Base-by-base conservation (phyloP, 2,113 vertebrate genomes). In the Etheostoma cragini region DNA sequence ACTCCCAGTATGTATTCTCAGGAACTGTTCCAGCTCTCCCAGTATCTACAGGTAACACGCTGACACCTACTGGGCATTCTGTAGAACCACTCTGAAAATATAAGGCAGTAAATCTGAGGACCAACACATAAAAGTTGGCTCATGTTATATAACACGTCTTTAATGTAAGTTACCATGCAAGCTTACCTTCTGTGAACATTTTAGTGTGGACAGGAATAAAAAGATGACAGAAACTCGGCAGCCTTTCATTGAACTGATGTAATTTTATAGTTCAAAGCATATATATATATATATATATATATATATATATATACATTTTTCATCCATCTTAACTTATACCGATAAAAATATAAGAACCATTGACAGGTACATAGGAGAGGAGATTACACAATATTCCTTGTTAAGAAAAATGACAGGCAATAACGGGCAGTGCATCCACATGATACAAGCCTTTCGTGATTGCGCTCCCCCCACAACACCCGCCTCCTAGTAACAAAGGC, bases 1-100 rank as follows among this genome's bases (percentile, higher is more conserved):
- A 97, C 97, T 94, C 98, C 98, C 96, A 99, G 97, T 95, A 98
- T 99, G 97, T 99, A 99, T 94, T 99, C 98, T 99, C 98, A 99
- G 98, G 98, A 99, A 98, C 96, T 99, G 93, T 99, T 99, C 96
- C 98, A 99, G 95, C 97, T 99, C 88, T 99, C 98, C 93, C 98
- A 99, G 96, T 99, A 99, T 96, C 95, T 99, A 88, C 98, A 99
- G 98, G 98, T 99, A 96, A 85, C 16, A 66, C 83, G 76, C 82
- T 88, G 93, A 83, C 93, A 84, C 84, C 93, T 92, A 50, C 69
- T 93, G 92, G 84, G 11, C 73, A 6, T 14, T 22, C 5, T 35
- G 0, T 19, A 53, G 1, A 53, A 69, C 16, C 83, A 19, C 84
- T 78, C 1, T 5, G 0, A 47, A 5, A 26, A 12, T 4, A 19